Base-by-base conservation (phyloP, 2,888 invertebrate genomes). In the Taenaris catops region DNA sequence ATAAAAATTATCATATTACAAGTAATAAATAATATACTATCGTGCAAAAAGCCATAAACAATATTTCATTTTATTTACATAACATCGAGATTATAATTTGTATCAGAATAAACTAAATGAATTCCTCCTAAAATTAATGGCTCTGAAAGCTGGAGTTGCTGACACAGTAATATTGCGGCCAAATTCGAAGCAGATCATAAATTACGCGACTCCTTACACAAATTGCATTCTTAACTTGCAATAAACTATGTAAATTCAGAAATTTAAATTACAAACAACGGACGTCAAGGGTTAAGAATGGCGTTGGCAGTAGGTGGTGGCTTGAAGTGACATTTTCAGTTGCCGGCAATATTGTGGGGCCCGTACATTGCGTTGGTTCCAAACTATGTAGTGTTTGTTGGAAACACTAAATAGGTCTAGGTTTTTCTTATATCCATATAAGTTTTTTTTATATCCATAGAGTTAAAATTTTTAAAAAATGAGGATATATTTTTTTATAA, bases 201-300 rank as follows among this genome's bases (percentile, higher is more conserved):
- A 74, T 69, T 57, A 46, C 51, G 49, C 48, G 54, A 58, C 63
- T 45, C 38, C 45, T 63, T 48, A 58, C 59, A 74, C 71, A 69
- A 75, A 78, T 73, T 66, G 68, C 67, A 63, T 76, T 73, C 68
- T 71, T 71, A 70, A 73, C 70, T 71, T 59, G 69, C 63, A 68
- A 69, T 74, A 74, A 73, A 73, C 69, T 75, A 80, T 76, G 74
- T 65, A 66, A 75, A 78, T 78, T 63, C 59, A 48, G 46, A 63
- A 71, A 75, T 79, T 75, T 74, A 75, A 78, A 75, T 75, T 70
- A 75, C 72, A 68, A 73, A 73, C 66, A 59, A 58, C 57, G 40
- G 27, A 40, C 31, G 38, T 45, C 38, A 40, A 37, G 35, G 41
- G 41, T 33, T 38, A 33, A 21, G 38, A 36, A 44, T 36, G 37